These are phyloP conservation scores for Hylaeus anthracinus DNA, from an alignment of 1,140 invertebrate genomes.

Conservation along the genomic window DNA sequence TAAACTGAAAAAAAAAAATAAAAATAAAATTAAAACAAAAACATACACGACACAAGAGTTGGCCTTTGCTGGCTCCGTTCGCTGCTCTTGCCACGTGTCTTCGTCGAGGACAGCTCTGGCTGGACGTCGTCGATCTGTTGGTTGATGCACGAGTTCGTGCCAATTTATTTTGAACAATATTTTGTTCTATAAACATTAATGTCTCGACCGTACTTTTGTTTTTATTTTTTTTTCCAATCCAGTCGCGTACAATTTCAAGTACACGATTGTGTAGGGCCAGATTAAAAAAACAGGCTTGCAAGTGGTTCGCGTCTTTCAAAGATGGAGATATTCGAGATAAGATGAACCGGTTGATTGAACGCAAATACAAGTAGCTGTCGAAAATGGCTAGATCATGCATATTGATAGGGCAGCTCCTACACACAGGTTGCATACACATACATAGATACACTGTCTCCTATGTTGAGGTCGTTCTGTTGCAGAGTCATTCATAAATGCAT, in stretches of 20 bases:
- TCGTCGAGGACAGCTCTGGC: not conserved
- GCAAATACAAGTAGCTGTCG: not conserved
- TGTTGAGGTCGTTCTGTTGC: too few relatives aligned
- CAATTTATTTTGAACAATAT: too few relatives aligned
- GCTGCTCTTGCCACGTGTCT: constrained; percentile 24
- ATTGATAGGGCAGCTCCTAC: not conserved
- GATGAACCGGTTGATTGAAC: too few relatives aligned
- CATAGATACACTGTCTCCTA: not conserved
- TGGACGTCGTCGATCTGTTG: not conserved
- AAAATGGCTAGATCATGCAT: not conserved
- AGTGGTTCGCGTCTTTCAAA: too few relatives aligned
- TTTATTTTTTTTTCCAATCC: too few relatives aligned
- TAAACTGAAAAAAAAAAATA: constrained; percentile 45
- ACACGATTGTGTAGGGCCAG: too few relatives aligned
- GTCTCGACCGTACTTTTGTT: too few relatives aligned
- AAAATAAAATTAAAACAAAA: constrained; percentile 46
- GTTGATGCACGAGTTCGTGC: too few relatives aligned
- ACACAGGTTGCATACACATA: not conserved
- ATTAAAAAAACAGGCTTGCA: too few relatives aligned
- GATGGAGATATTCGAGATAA: too few relatives aligned
- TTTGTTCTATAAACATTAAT: too few relatives aligned
- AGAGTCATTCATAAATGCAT: not conserved
- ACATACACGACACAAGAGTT: constrained; percentile 57
- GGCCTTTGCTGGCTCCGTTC: constrained; percentile 5
- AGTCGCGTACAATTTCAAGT: too few relatives aligned